phyloP scores from a whole-genome alignment of 2,888 invertebrate genomes.

The Uloborus plumipes region DNA sequence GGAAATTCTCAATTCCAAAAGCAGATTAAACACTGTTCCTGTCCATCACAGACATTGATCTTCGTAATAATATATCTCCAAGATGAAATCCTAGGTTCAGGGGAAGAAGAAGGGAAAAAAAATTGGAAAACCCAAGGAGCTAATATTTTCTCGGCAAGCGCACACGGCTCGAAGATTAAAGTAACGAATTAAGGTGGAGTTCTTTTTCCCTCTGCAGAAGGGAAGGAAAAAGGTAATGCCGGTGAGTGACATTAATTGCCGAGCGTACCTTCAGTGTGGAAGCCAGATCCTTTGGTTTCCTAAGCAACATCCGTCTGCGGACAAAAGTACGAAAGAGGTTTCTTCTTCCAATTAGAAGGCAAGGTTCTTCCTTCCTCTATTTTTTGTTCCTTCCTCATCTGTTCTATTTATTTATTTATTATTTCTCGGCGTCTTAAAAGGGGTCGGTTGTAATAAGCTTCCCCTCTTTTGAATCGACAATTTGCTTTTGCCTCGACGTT shows the following conservation, averaged over 20 bases:
- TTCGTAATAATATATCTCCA: not conserved
- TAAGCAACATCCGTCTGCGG: constrained; percentile 37
- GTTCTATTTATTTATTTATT: constrained; percentile 38
- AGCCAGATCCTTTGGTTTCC: constrained; percentile 38
- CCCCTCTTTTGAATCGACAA: constrained; percentile 35
- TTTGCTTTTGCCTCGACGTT: constrained; percentile 34
- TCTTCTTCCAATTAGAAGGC: constrained; percentile 60
- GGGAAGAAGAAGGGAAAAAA: not conserved
- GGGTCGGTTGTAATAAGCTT: constrained; percentile 34
- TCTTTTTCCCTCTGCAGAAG: constrained; percentile 8
- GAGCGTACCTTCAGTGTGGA: constrained; percentile 22
- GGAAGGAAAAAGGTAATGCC: constrained; percentile 34
- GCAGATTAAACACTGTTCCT: too few species aligned
- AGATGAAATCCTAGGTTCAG: not conserved
- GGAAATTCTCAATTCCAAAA: too few species aligned
- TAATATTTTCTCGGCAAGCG: constrained; percentile 52
- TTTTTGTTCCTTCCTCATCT: constrained; percentile 11
- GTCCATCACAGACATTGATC: too few species aligned
- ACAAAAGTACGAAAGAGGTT: constrained; percentile 37
- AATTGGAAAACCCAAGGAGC: constrained; percentile 7
- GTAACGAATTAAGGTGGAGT: constrained; percentile 46
- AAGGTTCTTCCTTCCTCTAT: constrained; percentile 19
- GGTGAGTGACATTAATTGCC: constrained; percentile 61
- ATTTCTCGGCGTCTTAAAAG: constrained; percentile 13
- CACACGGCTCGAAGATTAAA: constrained; percentile 51